These are phyloP conservation scores for Takifugu flavidus DNA, from an alignment of 2,113 vertebrate genomes.

Conservation along the genomic window DNA sequence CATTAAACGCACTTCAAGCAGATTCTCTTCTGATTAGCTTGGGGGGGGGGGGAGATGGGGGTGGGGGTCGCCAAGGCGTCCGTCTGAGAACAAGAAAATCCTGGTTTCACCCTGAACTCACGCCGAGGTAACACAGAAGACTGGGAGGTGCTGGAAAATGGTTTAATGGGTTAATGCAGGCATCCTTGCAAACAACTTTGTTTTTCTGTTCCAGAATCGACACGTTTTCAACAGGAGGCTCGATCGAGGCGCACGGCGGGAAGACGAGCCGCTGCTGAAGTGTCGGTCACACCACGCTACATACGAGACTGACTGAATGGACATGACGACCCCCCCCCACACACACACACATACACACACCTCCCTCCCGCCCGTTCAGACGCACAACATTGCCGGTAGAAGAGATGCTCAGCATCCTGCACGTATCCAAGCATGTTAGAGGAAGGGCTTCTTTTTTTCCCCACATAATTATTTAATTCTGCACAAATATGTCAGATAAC, in stretches of 20 bases:
- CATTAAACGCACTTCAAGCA: constrained; percentile 21
- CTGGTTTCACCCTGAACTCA: background rate
- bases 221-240: constrained; percentile 60
- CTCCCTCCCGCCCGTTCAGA: constrained; percentile 44
- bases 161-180: constrained; percentile 79
- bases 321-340: constrained; percentile 51
- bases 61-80: background rate
- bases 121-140: no score
- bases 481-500: constrained; percentile 67
- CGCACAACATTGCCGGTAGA: constrained; percentile 65
- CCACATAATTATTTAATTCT: constrained; percentile 63
- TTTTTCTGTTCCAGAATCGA: constrained; percentile 49
- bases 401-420: constrained; percentile 74
- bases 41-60: background rate
- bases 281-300: constrained; percentile 65
- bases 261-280: constrained; percentile 60
- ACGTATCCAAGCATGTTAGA: constrained; percentile 68
- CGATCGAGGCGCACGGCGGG: constrained; percentile 60
- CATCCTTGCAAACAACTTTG: constrained; percentile 67
- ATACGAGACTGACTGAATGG: constrained; percentile 63
- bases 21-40: constrained; percentile 47
- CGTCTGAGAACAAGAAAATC: background rate
- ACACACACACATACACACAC: background rate
- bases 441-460: constrained; percentile 33
- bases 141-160: constrained; percentile 64